Percentiles rank a stretch among this genome's conserved stretches.
Evolutionary conservation across 2,797 vertebrate species (phyloP).

Genomic region (Sebastes iracundus): DNA sequence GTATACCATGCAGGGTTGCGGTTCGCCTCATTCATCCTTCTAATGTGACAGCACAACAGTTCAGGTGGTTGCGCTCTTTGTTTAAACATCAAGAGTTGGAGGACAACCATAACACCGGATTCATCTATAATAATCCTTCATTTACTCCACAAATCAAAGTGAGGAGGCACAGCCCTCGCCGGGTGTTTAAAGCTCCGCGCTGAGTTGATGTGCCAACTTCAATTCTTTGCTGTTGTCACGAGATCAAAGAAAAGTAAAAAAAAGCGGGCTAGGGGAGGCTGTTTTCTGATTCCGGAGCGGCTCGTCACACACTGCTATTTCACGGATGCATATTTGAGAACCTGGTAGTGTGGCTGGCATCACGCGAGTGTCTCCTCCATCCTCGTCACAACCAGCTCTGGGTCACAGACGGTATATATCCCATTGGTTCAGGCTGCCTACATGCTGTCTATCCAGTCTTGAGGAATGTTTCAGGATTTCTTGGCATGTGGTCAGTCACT

Average conservation of each 20-base stretch:
- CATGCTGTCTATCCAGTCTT: conserved; percentile 3
- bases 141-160: conserved; percentile 63
- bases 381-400: conserved; percentile 36
- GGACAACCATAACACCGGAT: conserved; percentile 54
- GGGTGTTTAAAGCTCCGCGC: conserved; percentile 41
- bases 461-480: conserved; percentile 4
- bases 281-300: conserved; percentile 45
- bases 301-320: conserved; percentile 55
- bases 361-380: conserved; percentile 28
- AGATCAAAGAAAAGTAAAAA: conserved; percentile 70
- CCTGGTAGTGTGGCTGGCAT: conserved; percentile 39
- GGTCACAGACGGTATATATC: conserved; percentile 28
- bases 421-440: conserved; percentile 10
- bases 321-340: conserved; percentile 55
- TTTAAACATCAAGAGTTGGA: conserved; percentile 56
- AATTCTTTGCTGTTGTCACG: conserved; percentile 62
- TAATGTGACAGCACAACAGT: conserved; percentile 25
- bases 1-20: neutral
- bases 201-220: conserved; percentile 61
- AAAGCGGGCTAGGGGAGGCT: conserved; percentile 17
- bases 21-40: conserved; percentile 25
- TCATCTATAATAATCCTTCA: conserved; percentile 65
- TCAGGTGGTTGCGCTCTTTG: conserved; percentile 40
- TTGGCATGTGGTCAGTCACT: conserved; percentile 26
- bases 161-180: conserved; percentile 37